Conservation (phyloP, 2,888 invertebrate genomes). For the Atherix ibis region DNA sequence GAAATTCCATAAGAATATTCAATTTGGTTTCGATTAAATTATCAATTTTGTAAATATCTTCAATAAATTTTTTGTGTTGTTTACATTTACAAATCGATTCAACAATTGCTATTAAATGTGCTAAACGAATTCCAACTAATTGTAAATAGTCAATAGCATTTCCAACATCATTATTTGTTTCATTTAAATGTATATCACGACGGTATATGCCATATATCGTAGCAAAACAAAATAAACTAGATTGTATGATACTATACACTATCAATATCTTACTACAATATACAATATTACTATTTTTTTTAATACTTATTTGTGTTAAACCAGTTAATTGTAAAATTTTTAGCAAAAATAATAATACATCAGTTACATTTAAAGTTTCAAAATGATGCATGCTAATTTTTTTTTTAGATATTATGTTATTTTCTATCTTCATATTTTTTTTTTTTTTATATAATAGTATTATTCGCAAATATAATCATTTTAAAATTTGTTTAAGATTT, state of each 20-base stretch:
- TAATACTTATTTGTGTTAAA: conserved; percentile 2
- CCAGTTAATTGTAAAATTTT: conserved; percentile 3
- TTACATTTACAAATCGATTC: conserved; percentile 20
- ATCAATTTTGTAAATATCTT: conserved; percentile 22
- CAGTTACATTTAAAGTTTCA: too few species aligned
- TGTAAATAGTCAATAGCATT: conserved; percentile 24
- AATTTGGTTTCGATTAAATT: conserved; percentile 19
- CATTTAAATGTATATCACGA: conserved; percentile 1
- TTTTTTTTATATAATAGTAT: too few species aligned
- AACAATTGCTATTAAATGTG: conserved; percentile 19
- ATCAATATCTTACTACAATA: conserved; percentile 1
- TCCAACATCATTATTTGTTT: conserved; percentile 1
- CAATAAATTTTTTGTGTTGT: conserved; percentile 14
- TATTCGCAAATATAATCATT: too few species aligned
- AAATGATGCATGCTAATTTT: too few species aligned
- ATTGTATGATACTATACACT: conserved; percentile 1
- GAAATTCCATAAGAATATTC: conserved; percentile 17
- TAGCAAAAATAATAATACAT: not conserved
- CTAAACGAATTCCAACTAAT: conserved; percentile 22
- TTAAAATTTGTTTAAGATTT: too few species aligned
- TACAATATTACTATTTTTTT: not conserved
- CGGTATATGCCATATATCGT: not conserved
- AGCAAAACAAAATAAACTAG: not conserved
- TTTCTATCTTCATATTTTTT: too few species aligned
- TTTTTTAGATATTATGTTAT: too few species aligned